Evolutionary conservation across 2,888 invertebrate species (phyloP).

Genomic region (Caenorhabditis uteleia): DNA sequence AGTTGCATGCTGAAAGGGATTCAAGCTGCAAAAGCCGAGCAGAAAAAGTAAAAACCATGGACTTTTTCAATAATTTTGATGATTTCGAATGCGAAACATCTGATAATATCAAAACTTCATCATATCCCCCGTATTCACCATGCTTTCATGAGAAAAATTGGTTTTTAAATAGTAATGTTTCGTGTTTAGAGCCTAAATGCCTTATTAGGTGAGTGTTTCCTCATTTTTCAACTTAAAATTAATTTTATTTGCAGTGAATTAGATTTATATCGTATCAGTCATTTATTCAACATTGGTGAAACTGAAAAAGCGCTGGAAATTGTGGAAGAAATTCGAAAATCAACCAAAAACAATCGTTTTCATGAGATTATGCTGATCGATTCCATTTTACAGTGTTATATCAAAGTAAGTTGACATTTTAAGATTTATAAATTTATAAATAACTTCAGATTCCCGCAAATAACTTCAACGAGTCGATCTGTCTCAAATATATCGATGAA

Average conservation of each 20-base stretch:
- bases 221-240: not conserved
- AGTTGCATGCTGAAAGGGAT: conserved; percentile 18
- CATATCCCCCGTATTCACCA: conserved; percentile 14
- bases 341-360: conserved; percentile 29
- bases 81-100: conserved; percentile 19
- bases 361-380: conserved; percentile 36
- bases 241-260: conserved; percentile 22
- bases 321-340: conserved; percentile 6
- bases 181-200: not conserved
- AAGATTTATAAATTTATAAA: not conserved
- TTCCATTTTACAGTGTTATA: conserved; percentile 25
- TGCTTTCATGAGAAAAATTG: conserved; percentile 30
- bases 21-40: conserved; percentile 4
- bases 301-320: conserved; percentile 7
- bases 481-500: conserved; percentile 3
- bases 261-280: conserved; percentile 16
- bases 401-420: not conserved
- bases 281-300: not conserved
- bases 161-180: conserved; percentile 14
- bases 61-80: conserved; percentile 22
- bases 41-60: conserved; percentile 19
- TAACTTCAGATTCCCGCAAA: conserved; percentile 2
- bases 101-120: not conserved
- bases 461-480: not conserved
- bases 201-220: not conserved